Evolutionary conservation across 2,797 vertebrate genomes (phyloP).

Genomic region (Oreonectes daqikongensis): DNA sequence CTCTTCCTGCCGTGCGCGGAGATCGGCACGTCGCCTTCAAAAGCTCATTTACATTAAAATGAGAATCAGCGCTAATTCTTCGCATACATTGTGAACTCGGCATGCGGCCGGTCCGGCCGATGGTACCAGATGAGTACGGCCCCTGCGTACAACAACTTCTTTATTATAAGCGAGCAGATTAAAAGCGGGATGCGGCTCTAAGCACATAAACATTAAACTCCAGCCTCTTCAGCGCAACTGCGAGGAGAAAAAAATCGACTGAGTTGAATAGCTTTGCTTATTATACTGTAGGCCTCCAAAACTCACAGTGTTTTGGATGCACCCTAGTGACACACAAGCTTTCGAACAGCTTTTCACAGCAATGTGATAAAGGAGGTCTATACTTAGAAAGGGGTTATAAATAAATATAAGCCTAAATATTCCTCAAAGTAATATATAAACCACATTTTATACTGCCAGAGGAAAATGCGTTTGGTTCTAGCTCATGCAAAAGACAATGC

Average conservation of each 20-base stretch:
- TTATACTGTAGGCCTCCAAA: neutral
- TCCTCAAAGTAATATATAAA: neutral
- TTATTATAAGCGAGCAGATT: slow-evolving; percentile 70
- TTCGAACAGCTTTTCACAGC: neutral
- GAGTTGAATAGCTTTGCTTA: slow-evolving; percentile 46
- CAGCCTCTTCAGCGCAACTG: slow-evolving; percentile 63
- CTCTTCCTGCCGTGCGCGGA: slow-evolving; percentile 68
- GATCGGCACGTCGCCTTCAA: slow-evolving; percentile 74
- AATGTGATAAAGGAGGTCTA: neutral
- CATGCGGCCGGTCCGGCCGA: slow-evolving; percentile 56
- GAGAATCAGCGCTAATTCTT: slow-evolving; percentile 76
- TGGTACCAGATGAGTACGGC: slow-evolving; percentile 64
- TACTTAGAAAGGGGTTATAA: slow-evolving; percentile 3
- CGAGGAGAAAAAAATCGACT: slow-evolving; percentile 59
- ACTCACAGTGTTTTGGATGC: slow-evolving; percentile 5
- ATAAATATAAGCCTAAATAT: neutral
- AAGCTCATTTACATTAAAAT: slow-evolving; percentile 84
- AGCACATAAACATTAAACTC: slow-evolving; percentile 62
- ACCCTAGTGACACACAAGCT: neutral
- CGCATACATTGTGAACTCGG: slow-evolving; percentile 78
- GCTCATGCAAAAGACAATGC: neutral
- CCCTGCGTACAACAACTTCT: slow-evolving; percentile 70
- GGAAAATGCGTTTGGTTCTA: too few species aligned
- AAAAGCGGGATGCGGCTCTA: slow-evolving; percentile 64
- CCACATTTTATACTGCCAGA: neutral